These are phyloP conservation scores for Tillus elongatus DNA, from an alignment of 2,888 invertebrate species.

Conservation along the genomic window DNA sequence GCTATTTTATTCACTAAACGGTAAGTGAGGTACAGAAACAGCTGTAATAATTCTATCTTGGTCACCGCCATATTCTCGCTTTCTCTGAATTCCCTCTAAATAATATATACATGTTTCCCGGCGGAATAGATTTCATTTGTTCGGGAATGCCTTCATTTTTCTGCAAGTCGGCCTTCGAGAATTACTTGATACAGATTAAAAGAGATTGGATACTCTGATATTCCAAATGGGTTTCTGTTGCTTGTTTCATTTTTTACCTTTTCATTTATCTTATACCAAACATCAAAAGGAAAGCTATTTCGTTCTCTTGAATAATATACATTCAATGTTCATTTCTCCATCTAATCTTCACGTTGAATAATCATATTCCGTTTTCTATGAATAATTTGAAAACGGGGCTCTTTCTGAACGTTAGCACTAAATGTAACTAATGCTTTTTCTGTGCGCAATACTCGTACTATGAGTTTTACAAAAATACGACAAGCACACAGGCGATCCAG, in stretches of 20 bases:
- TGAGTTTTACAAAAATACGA: too few species aligned
- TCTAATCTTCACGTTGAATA: too few species aligned
- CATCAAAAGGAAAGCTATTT: neutral
- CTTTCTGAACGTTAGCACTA: too few species aligned
- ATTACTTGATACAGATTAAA: conserved; percentile 43
- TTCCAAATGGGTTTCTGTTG: conserved; percentile 34
- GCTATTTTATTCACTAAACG: too few species aligned
- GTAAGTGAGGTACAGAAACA: too few species aligned
- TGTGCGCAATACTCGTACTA: too few species aligned
- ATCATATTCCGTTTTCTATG: too few species aligned
- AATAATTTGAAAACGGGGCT: too few species aligned
- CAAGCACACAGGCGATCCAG: too few species aligned
- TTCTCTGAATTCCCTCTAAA: conserved; percentile 1
- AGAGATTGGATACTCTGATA: conserved; percentile 41
- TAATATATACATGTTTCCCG: conserved; percentile 34
- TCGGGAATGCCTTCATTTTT: conserved; percentile 42
- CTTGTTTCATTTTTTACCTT: conserved; percentile 29
- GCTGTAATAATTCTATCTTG: too few species aligned
- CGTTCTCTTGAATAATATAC: conserved; percentile 1
- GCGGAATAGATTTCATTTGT: conserved; percentile 41
- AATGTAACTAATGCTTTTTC: too few species aligned
- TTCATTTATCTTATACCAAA: neutral
- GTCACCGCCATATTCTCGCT: too few species aligned
- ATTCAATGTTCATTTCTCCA: neutral
- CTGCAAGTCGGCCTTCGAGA: conserved; percentile 41